phyloP scores from a whole-genome alignment of 1,140 invertebrate genomes.

The Holotrichia oblita region DNA sequence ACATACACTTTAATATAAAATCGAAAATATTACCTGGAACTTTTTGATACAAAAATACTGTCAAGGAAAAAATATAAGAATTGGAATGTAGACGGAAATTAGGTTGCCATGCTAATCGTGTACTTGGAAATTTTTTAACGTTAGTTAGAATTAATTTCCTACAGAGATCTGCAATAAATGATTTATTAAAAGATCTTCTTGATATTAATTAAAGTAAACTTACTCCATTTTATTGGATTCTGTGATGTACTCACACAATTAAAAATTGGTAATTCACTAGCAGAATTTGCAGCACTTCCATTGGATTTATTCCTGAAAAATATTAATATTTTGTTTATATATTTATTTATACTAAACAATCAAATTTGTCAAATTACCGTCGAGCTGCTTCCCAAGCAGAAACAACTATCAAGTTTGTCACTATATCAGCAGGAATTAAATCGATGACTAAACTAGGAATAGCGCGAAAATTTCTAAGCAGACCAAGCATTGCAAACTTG shows the following conservation, averaged over 20 bases:
- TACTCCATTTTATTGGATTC: slow-evolving; percentile 4
- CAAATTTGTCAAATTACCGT: background rate
- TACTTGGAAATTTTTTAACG: background rate
- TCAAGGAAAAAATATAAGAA: background rate
- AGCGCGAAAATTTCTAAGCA: slow-evolving; percentile 73
- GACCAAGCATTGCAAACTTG: slow-evolving; percentile 68
- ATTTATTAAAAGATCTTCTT: too few relatives aligned
- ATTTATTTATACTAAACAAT: too few relatives aligned
- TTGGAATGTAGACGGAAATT: background rate
- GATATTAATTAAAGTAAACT: background rate
- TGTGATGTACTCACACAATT: slow-evolving; percentile 4
- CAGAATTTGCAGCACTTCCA: background rate
- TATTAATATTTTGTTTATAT: too few relatives aligned
- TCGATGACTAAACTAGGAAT: slow-evolving; percentile 69
- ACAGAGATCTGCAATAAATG: too few relatives aligned
- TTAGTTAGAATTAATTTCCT: too few relatives aligned
- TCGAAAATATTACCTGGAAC: background rate
- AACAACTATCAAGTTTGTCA: slow-evolving; percentile 79
- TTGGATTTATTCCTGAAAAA: background rate
- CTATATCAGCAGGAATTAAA: slow-evolving; percentile 81
- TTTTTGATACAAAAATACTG: background rate
- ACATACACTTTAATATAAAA: background rate
- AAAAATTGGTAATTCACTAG: background rate
- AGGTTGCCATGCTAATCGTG: background rate
- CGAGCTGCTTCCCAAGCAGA: slow-evolving; percentile 51